A percentile compares a stretch with the other conserved stretches of the same genome.
phyloP scores from a whole-genome alignment of 2,113 vertebrate species.

The Lagopus leucura region DNA sequence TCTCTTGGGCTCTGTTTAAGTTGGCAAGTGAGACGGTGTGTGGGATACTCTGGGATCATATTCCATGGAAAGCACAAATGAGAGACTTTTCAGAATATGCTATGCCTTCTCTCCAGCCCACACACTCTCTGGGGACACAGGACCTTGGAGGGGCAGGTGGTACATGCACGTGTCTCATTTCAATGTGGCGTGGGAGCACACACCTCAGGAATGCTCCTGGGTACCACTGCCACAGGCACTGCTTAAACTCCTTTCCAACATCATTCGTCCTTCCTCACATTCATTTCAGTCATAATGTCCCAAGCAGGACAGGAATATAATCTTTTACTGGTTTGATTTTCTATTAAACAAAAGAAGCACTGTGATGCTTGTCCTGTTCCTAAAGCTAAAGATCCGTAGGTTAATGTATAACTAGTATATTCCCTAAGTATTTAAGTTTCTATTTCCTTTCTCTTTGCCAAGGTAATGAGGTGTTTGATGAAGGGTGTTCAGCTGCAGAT shows the following conservation, averaged over 20 bases:
- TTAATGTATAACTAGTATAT: slow-evolving; percentile 49
- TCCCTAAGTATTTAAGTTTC: slow-evolving; percentile 48
- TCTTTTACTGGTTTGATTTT: slow-evolving; percentile 8
- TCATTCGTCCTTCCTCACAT: not conserved
- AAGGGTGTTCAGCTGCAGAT: slow-evolving; percentile 53
- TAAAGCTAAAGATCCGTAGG: not conserved
- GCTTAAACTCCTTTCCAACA: not conserved
- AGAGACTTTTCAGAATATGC: not conserved
- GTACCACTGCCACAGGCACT: not conserved
- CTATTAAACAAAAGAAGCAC: not conserved
- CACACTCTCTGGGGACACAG: not conserved
- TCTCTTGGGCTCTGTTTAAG: not conserved
- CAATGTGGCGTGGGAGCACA: not conserved
- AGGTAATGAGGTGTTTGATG: slow-evolving; percentile 67
- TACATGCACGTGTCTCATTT: not conserved
- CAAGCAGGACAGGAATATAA: not conserved
- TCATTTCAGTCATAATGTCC: not conserved
- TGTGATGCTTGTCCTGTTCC: not conserved
- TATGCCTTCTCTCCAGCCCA: not conserved
- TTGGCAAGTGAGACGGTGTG: not conserved
- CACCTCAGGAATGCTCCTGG: not conserved
- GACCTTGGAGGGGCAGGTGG: not conserved
- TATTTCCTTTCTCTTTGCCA: slow-evolving; percentile 58
- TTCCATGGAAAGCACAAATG: not conserved
- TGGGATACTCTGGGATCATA: not conserved